Evolutionary conservation across 2,888 invertebrate genomes (phyloP).

Genomic region (Napeogenes inachia): DNA sequence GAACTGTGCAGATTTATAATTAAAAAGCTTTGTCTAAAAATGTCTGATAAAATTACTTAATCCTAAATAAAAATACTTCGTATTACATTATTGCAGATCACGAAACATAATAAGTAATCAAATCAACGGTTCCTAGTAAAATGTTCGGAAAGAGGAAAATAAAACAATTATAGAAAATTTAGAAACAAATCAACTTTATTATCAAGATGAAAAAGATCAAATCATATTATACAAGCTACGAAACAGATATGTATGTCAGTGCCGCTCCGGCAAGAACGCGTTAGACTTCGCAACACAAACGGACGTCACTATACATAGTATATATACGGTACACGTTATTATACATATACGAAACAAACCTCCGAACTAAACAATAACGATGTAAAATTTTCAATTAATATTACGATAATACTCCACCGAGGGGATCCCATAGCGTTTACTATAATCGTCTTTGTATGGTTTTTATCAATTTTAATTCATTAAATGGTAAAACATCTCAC

Average conservation of each 20-base stretch:
- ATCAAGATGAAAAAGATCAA: slow-evolving; percentile 77
- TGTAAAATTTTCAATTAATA: slow-evolving; percentile 61
- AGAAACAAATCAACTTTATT: slow-evolving; percentile 78
- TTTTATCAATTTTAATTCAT: slow-evolving; percentile 50
- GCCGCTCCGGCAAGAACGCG: slow-evolving; percentile 20
- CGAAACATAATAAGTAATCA: too few relatives aligned
- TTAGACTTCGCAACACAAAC: slow-evolving; percentile 41
- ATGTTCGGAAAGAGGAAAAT: slow-evolving; percentile 19
- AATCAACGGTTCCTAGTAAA: too few relatives aligned
- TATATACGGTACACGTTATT: slow-evolving; percentile 15
- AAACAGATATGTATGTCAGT: slow-evolving; percentile 61
- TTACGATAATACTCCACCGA: slow-evolving; percentile 59
- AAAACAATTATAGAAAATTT: slow-evolving; percentile 61
- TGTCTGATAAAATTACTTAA: too few relatives aligned
- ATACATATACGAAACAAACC: slow-evolving; percentile 49
- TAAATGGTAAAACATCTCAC: slow-evolving; percentile 74
- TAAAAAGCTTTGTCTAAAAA: too few relatives aligned
- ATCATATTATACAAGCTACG: slow-evolving; percentile 68
- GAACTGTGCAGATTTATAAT: too few relatives aligned
- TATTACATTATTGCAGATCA: too few relatives aligned
- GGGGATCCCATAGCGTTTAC: slow-evolving; percentile 52
- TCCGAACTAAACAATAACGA: slow-evolving; percentile 56
- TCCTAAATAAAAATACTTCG: too few relatives aligned
- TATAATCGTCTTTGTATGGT: slow-evolving; percentile 63
- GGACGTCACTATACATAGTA: slow-evolving; percentile 37